Evolutionary conservation across 2,797 vertebrate species (phyloP).

Genomic region (Valencia hispanica): DNA sequence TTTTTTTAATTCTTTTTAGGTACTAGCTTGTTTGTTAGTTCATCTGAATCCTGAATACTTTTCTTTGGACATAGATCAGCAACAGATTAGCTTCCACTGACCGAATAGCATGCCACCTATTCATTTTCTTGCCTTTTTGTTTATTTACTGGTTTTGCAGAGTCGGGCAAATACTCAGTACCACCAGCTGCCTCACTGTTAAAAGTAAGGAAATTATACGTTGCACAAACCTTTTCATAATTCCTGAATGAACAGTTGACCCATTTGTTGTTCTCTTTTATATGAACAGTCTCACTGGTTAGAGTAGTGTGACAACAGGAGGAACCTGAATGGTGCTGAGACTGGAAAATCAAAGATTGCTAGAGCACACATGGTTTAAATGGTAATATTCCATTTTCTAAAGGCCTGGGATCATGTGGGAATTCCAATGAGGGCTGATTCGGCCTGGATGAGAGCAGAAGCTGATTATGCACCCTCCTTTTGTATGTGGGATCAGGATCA

Average conservation of each 20-base stretch:
- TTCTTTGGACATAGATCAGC: conserved; percentile 3
- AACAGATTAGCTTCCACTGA: neutral
- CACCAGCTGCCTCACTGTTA: neutral
- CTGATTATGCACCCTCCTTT: conserved; percentile 70
- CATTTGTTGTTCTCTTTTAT: neutral
- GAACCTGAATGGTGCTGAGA: conserved; percentile 22
- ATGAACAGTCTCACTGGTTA: neutral
- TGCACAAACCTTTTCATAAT: neutral
- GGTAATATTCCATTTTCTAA: conserved; percentile 54
- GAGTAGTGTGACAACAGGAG: neutral
- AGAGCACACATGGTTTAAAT: conserved; percentile 71
- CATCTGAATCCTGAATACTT: neutral
- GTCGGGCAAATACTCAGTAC: neutral
- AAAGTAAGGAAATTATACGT: neutral
- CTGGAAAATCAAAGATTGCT: conserved; percentile 61
- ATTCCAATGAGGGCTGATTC: conserved; percentile 57
- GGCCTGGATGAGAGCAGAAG: conserved; percentile 66
- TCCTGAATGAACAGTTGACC: neutral
- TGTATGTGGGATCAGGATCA: conserved; percentile 71
- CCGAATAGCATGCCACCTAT: neutral
- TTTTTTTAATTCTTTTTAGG: too few species aligned
- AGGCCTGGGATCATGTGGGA: conserved; percentile 53
- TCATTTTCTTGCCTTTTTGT: neutral
- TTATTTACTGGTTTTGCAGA: neutral
- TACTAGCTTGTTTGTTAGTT: neutral